These are phyloP conservation scores for Lepidochitona cinerea DNA, from an alignment of 2,888 invertebrate species.

Conservation along the genomic window DNA sequence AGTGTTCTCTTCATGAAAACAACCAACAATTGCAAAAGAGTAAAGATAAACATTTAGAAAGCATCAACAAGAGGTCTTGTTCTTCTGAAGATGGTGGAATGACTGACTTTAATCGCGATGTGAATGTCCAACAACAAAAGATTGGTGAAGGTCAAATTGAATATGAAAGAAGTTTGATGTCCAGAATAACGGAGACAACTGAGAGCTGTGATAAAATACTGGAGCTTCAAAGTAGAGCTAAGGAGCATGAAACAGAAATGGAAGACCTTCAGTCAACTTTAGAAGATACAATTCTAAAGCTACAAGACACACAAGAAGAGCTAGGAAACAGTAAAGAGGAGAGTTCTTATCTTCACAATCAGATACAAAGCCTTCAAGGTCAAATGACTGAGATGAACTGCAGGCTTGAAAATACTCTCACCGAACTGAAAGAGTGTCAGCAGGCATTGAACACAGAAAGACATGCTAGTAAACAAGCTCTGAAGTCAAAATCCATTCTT, in stretches of 20 bases:
- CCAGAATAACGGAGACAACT: too few relatives aligned
- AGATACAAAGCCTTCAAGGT: neutral
- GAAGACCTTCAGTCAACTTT: neutral
- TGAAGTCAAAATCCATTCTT: too few relatives aligned
- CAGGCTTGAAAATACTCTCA: neutral
- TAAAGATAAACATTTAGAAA: neutral
- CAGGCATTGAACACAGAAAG: too few relatives aligned
- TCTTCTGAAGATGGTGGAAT: neutral
- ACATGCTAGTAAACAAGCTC: too few relatives aligned
- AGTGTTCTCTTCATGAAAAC: neutral
- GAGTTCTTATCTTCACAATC: neutral
- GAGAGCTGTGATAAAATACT: neutral
- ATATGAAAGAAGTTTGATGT: too few relatives aligned
- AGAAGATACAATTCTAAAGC: too few relatives aligned
- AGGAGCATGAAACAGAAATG: neutral
- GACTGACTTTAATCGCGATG: too few relatives aligned
- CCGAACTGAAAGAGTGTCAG: neutral
- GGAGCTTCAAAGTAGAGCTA: neutral
- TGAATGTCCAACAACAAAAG: too few relatives aligned
- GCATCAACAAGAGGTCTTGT: neutral
- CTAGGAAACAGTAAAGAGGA: too few relatives aligned
- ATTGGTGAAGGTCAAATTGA: too few relatives aligned
- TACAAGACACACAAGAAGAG: too few relatives aligned
- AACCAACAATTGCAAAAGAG: neutral
- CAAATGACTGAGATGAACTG: neutral